These are phyloP conservation scores for Blastobasis adustella DNA, from an alignment of 2,888 invertebrate genomes.

Conservation along the genomic window DNA sequence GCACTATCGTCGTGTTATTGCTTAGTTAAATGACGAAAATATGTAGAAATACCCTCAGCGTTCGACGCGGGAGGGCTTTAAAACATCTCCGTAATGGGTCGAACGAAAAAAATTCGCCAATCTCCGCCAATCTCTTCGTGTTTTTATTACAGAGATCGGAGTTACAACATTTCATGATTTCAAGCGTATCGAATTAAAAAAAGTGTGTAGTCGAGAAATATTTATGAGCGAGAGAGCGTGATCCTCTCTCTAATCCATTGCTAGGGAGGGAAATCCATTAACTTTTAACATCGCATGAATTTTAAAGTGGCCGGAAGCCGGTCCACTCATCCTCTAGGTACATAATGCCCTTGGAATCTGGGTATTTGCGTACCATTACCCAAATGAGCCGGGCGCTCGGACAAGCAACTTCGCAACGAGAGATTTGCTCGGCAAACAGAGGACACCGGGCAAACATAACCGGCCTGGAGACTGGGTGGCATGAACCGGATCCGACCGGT, in stretches of 20 bases:
- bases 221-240: no score
- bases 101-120: no score
- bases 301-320: slow-evolving; percentile 26
- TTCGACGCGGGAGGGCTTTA: not conserved
- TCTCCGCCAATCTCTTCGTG: no score
- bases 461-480: slow-evolving; percentile 20
- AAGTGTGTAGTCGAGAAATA: no score
- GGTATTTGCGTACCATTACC: slow-evolving; percentile 58
- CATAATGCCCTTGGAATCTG: slow-evolving; percentile 27
- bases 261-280: not conserved
- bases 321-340: slow-evolving; percentile 9
- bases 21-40: slow-evolving; percentile 11
- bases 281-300: slow-evolving; percentile 17
- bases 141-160: no score
- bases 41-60: slow-evolving; percentile 2
- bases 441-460: slow-evolving; percentile 38
- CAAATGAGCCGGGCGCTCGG: slow-evolving; percentile 53
- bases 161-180: no score
- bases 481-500: slow-evolving; percentile 2
- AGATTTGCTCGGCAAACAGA: slow-evolving; percentile 51
- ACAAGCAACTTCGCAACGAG: slow-evolving; percentile 62
- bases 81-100: not conserved
- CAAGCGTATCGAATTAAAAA: no score
- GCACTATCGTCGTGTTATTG: slow-evolving; percentile 6
- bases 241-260: no score